Evolutionary conservation across 2,888 invertebrate species (phyloP), one percentile per base, ranked within the genome.

Genomic region (Falcaria lacertinaria): DNA sequence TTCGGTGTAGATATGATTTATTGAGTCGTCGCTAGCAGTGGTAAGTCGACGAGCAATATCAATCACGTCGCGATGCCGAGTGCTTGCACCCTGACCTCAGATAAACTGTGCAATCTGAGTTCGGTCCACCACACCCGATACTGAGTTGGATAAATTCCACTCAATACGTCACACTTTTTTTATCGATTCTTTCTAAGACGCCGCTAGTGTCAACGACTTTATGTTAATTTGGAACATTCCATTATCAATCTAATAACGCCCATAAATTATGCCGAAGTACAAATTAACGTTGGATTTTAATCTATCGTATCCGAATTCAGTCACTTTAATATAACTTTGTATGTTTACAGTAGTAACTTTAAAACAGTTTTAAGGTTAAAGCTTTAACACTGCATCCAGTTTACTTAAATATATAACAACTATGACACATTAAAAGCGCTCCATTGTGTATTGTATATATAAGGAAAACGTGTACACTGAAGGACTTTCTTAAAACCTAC

Each of bases 71-170:
- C 44, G 48, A 41, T 43, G 41, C 47, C 48, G 57, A 52, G 60
- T 65, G 64, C 62, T 67, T n/a, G 52, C 61, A 55, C 60, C 57
- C 56, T 77, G 81, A 84, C 80, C 85, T 65, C 43, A 55, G 85
- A 85, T 85, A 83, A 82, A 76, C 83, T 60, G 53, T 64, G 55
- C 69, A 82, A 81, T 80, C 79, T 60, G 56, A 69, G 77, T 69
- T 75, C 69, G 72, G 65, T 67, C 59, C 71, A 60, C 62, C 57
- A 56, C 68, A 69, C 69, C 69, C 71, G 60, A 69, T 67, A 71
- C 59, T 54, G 59, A 65, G 67, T 52, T 52, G 54, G 74, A 79
- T 77, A 75, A 69, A 48, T 50, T 49, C 35, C 41, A 43, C 42
- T 32, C 43, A 47, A 45, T 41, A 44, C 50, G 52, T 52, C 53